Evolutionary conservation across 2,888 invertebrate species (phyloP), one percentile per base, ranked within the genome.

Genomic region (Lysandra bellargus): DNA sequence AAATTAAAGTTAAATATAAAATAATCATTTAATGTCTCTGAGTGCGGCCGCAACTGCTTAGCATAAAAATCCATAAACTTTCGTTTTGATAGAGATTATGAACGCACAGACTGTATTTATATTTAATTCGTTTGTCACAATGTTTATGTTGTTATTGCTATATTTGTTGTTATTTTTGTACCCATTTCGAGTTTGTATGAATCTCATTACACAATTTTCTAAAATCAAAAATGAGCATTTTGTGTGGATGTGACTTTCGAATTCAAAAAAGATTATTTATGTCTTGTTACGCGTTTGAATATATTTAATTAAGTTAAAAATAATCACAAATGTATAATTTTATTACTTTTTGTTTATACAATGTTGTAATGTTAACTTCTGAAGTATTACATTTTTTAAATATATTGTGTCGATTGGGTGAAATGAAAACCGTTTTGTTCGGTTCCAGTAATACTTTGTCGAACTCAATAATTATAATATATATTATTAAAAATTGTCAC

Each of bases 71-170:
- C 44, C 44, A 74, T 44, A 44, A 74, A n/a, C n/a, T 30, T 37
- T 33, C 6, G n/a, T 17, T 17, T 40, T 5, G 37, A 73, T 44
- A n/a, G 69, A 69, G 69, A 69, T 69, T 64, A 64, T 12, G 64
- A 73, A 73, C 73, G 73, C 73, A 73, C 73, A 73, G 73, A 73
- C 73, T 73, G 73, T 73, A 40, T 73, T 73, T 73, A n/a, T 72
- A 72, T 72, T 33, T 9, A 12, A 37, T 72, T 72, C 7, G 30
- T 64, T 44, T 23, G 44, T 44, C 44, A 74, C 44, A 74, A 74
- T 74, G 37, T 17, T 69, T 69, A 69, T 69, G 33, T 69, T 74
- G 74, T 74, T 74, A 74, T 74, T 74, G 40, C 4, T 74, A 17
- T 57, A 57, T 7, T 74, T 74, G 7, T 74, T 74, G 44, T 74